Evolutionary conservation across 1,140 invertebrate species (phyloP).

Genomic region (Ostrea denselamellosa): DNA sequence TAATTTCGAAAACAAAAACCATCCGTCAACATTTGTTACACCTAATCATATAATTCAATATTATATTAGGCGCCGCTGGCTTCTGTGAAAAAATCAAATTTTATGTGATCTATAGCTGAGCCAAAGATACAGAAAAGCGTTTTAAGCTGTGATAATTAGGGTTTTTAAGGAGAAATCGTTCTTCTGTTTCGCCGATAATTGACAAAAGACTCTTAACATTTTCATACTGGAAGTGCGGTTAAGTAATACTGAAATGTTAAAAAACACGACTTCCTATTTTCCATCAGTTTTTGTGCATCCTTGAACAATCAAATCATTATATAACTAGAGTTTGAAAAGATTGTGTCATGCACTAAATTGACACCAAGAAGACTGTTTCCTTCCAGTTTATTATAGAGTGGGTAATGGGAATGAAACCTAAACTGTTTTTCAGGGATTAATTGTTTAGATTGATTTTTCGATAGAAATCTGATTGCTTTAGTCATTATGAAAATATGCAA

Average conservation of each 20-base stretch:
- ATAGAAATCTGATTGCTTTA: too few species aligned
- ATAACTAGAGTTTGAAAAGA: too few species aligned
- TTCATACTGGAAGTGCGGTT: neutral
- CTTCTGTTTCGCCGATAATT: neutral
- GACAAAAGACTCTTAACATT: neutral
- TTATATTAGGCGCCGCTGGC: neutral
- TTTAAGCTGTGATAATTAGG: neutral
- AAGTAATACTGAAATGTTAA: neutral
- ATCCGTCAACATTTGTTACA: neutral
- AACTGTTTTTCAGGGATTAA: too few species aligned
- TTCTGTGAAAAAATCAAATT: constrained; percentile 3
- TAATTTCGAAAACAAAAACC: neutral
- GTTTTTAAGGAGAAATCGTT: neutral
- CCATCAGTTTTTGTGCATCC: too few species aligned
- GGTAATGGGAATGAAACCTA: too few species aligned
- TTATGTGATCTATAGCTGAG: neutral
- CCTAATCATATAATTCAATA: neutral
- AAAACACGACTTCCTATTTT: too few species aligned
- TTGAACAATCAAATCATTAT: too few species aligned
- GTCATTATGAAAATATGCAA: too few species aligned
- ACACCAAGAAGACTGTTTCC: too few species aligned
- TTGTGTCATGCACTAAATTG: too few species aligned
- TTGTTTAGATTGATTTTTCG: too few species aligned
- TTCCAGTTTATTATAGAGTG: too few species aligned
- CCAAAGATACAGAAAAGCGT: neutral